Evolutionary conservation across 2,888 invertebrate species (phyloP).

Genomic region (Eupsilia transversa): DNA sequence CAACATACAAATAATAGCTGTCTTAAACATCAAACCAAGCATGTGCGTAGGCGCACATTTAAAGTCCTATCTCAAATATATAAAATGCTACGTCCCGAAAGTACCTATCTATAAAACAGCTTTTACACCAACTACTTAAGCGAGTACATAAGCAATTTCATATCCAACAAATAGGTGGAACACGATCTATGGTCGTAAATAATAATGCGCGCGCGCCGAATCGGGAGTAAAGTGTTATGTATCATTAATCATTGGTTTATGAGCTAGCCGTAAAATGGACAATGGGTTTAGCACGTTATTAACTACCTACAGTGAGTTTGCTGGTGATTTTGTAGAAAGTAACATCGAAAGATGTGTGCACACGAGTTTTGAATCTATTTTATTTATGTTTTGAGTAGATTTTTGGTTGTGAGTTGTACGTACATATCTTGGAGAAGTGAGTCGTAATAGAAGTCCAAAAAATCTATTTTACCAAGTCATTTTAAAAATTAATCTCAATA

Average conservation of each 20-base stretch:
- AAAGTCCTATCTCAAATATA: slow-evolving; percentile 48
- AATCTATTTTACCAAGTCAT: neutral
- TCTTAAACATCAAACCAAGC: neutral
- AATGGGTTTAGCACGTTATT: slow-evolving; percentile 46
- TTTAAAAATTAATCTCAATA: neutral
- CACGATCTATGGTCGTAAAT: slow-evolving; percentile 75
- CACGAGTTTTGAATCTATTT: neutral
- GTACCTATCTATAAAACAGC: slow-evolving; percentile 21
- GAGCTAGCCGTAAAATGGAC: slow-evolving; percentile 58
- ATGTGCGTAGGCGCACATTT: neutral
- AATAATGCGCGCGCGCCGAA: slow-evolving; percentile 64
- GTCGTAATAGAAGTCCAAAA: neutral
- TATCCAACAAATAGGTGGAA: slow-evolving; percentile 73
- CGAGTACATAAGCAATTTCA: slow-evolving; percentile 17
- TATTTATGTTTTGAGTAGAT: neutral
- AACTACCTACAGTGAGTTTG: slow-evolving; percentile 11
- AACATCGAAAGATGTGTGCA: neutral
- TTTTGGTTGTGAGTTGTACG: neutral
- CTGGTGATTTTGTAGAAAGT: slow-evolving; percentile 55
- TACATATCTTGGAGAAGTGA: neutral
- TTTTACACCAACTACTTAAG: slow-evolving; percentile 10
- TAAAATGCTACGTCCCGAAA: slow-evolving; percentile 62
- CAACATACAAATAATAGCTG: slow-evolving; percentile 3
- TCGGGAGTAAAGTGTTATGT: slow-evolving; percentile 62
- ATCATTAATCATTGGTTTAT: slow-evolving; percentile 70